Evolutionary conservation across 2,113 vertebrate genomes (phyloP).

Genomic region (Bothrops jararaca): DNA sequence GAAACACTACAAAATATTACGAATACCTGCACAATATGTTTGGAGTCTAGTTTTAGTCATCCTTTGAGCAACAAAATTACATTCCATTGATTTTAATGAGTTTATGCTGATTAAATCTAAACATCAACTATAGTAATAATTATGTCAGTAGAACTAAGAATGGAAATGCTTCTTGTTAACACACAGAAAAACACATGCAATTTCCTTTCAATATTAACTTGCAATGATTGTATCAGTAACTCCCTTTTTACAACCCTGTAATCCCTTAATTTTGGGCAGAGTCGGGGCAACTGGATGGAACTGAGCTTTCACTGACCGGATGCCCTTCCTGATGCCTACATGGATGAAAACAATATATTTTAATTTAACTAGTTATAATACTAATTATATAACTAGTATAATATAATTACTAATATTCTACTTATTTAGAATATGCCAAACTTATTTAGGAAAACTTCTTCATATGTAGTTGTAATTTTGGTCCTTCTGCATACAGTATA

Average conservation of each 20-base stretch:
- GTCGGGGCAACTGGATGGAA: not conserved
- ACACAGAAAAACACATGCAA: not conserved
- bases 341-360: not conserved
- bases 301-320: not conserved
- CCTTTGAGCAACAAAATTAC: not conserved
- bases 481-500: constrained; percentile 30
- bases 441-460: not conserved
- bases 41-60: not conserved
- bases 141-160: not conserved
- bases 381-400: no score
- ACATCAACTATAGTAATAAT: not conserved
- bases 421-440: not conserved
- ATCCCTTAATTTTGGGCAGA: not conserved
- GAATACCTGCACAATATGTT: not conserved
- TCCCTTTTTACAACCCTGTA: not conserved
- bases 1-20: not conserved
- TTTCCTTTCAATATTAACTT: not conserved
- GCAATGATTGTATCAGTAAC: not conserved
- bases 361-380: not conserved
- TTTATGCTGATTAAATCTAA: not conserved
- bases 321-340: not conserved
- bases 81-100: not conserved
- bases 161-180: not conserved
- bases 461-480: not conserved
- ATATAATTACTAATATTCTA: no score